Conservation (phyloP, 2,797 vertebrate species). For the Pipistrellus pygmaeus region DNA sequence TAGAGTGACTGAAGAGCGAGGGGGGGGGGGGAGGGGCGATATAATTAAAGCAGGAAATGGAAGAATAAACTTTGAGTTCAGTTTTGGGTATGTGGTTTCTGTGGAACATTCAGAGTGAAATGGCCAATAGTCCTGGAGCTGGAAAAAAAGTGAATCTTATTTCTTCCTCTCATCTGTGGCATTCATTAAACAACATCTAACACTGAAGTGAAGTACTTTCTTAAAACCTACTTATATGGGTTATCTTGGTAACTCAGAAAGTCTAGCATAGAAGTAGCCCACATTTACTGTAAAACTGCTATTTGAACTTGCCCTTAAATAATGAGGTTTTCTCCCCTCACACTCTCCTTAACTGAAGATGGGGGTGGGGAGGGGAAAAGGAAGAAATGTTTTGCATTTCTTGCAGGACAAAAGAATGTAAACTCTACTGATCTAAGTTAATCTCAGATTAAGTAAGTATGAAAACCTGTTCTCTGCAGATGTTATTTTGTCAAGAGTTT, state of each 20-base stretch:
- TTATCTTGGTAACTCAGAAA: neutral
- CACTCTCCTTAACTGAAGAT: neutral
- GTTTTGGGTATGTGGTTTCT: neutral
- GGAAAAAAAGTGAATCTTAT: neutral
- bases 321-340: neutral
- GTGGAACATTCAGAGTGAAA: neutral
- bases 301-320: neutral
- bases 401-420: slow-evolving; percentile 3
- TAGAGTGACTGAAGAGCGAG: neutral
- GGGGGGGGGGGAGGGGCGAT: neutral
- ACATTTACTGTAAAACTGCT: slow-evolving; percentile 20
- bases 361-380: neutral
- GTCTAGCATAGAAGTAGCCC: neutral
- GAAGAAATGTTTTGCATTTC: neutral
- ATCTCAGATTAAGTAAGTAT: neutral
- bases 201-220: neutral
- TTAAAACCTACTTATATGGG: neutral
- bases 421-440: neutral
- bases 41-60: neutral
- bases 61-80: neutral
- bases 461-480: neutral
- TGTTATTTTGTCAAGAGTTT: slow-evolving; percentile 16
- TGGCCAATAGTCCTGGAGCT: neutral
- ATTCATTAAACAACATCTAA: neutral
- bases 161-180: neutral